These are phyloP conservation scores for Heloderma charlesbogerti DNA, from an alignment of 2,113 vertebrate species.

Conservation along the genomic window DNA sequence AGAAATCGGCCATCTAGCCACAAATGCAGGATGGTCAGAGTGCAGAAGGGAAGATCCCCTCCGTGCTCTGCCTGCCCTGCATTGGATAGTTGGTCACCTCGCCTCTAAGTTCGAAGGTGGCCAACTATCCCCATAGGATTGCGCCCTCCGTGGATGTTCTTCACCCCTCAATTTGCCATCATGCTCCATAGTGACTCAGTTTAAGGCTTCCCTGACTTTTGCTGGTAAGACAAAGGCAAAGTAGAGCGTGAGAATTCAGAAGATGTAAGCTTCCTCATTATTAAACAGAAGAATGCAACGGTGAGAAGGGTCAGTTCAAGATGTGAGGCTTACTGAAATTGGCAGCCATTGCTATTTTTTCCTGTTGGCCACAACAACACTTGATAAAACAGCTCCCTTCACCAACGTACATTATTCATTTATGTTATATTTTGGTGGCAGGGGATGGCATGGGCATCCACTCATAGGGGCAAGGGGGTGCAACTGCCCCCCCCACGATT, in stretches of 20 bases:
- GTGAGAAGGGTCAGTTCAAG: neutral
- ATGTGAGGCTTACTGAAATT: neutral
- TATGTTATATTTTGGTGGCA: neutral
- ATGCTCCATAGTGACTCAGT: neutral
- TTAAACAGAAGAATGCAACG: neutral
- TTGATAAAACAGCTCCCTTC: neutral
- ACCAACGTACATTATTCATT: neutral
- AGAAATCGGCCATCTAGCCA: no score
- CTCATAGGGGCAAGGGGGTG: no score
- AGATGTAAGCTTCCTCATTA: neutral
- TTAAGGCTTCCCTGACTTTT: neutral
- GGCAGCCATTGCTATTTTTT: neutral
- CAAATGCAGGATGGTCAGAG: no score
- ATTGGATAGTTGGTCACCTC: no score
- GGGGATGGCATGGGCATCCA: no score
- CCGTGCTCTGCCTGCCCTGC: no score
- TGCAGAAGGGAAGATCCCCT: no score
- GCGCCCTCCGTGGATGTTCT: no score
- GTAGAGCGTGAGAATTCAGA: neutral
- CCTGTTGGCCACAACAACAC: neutral
- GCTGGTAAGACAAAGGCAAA: constrained; percentile 10
- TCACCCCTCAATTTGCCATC: neutral
- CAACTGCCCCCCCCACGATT: no score
- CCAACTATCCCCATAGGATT: no score
- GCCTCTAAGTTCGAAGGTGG: no score